A percentile compares a stretch with the other conserved stretches of the same genome.
phyloP scores from a whole-genome alignment of 1,140 invertebrate genomes.

The Hypothenemus hampei region DNA sequence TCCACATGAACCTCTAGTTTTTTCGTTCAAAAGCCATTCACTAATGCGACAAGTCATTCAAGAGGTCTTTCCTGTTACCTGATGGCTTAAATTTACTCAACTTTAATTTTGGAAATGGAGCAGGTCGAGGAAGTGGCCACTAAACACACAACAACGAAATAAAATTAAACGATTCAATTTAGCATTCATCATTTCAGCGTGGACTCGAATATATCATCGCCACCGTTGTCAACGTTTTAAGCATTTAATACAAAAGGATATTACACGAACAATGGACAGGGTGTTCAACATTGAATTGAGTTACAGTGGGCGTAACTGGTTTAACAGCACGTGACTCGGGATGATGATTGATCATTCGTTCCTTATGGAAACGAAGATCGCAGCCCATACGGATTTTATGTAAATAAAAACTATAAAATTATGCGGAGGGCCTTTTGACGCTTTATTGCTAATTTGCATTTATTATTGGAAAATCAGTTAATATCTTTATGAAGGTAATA shows the following conservation, averaged over 20 bases:
- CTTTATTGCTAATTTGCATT: constrained; percentile 34
- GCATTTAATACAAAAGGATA: no score
- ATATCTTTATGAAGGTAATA: constrained; percentile 25
- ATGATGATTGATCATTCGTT: constrained; percentile 32
- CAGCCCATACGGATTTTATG: constrained; percentile 25
- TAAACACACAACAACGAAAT: no score
- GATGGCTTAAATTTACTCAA: neutral
- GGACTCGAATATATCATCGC: neutral
- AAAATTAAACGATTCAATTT: no score
- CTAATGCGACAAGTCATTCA: constrained; percentile 11
- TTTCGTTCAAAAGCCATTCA: constrained; percentile 4
- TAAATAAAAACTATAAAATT: constrained; percentile 27
- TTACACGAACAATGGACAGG: constrained; percentile 11
- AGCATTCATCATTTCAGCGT: neutral
- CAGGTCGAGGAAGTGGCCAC: neutral
- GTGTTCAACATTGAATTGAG: constrained; percentile 14
- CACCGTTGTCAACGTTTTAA: no score
- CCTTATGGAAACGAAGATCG: constrained; percentile 28
- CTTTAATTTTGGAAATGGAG: constrained; percentile 2
- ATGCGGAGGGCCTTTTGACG: constrained; percentile 22
- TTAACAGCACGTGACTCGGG: constrained; percentile 26
- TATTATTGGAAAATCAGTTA: constrained; percentile 31
- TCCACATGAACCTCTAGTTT: constrained; percentile 4
- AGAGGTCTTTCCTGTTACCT: constrained; percentile 4
- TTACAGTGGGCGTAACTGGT: constrained; percentile 26